These are phyloP conservation scores for Danio aesculapii DNA, from an alignment of 2,797 vertebrate genomes.

Conservation along the genomic window DNA sequence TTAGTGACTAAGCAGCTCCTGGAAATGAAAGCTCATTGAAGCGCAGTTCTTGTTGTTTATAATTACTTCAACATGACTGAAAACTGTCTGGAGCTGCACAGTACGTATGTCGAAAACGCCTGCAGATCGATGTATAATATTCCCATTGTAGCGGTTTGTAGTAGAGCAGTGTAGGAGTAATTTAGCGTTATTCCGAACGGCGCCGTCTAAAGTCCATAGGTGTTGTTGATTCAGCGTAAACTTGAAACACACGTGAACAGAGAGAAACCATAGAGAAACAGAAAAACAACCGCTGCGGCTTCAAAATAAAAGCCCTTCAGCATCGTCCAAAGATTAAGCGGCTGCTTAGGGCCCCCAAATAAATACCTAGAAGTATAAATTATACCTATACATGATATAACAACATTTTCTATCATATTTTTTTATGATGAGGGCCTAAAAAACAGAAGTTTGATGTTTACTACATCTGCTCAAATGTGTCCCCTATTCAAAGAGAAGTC, in stretches of 20 bases:
- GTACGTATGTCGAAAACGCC: background rate
- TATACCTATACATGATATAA: too few species aligned
- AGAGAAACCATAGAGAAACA: background rate
- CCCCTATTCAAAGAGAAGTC: too few species aligned
- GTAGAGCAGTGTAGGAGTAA: background rate
- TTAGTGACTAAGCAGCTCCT: background rate
- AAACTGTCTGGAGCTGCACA: background rate
- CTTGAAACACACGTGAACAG: background rate
- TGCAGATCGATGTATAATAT: background rate
- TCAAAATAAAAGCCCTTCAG: slow-evolving; percentile 43
- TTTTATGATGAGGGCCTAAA: too few species aligned
- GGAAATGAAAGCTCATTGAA: background rate
- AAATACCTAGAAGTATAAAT: too few species aligned
- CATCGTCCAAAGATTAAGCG: background rate
- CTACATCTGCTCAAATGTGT: too few species aligned
- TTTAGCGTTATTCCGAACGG: background rate
- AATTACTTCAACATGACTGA: background rate
- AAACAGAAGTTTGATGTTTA: too few species aligned
- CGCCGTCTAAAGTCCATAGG: slow-evolving; percentile 29
- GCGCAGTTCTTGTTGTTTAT: background rate
- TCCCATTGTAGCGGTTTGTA: slow-evolving; percentile 7
- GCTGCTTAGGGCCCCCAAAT: too few species aligned
- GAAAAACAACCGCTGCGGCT: background rate
- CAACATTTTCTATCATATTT: too few species aligned
- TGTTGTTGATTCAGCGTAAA: background rate